Evolutionary conservation across 2,888 invertebrate species (phyloP).

Genomic region (Chalcis sispes): DNA sequence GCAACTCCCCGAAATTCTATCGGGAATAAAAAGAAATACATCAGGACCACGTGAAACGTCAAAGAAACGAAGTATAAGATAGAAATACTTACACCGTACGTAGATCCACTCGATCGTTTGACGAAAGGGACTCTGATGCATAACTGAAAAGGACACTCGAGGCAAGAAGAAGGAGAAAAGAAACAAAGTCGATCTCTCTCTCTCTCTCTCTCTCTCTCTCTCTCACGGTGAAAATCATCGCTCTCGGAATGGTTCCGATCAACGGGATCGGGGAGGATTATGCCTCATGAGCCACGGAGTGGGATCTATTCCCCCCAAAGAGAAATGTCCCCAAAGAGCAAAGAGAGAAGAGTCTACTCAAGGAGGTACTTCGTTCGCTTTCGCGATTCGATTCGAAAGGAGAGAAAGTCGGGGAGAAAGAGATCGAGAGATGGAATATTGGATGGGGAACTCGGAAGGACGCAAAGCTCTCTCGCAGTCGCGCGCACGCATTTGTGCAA

Average conservation of each 20-base stretch:
- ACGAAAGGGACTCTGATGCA: slow-evolving; percentile 4
- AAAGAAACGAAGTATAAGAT: background rate
- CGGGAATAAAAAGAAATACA: background rate
- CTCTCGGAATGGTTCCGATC: slow-evolving; percentile 17
- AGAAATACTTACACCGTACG: background rate
- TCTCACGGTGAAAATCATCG: slow-evolving; percentile 40
- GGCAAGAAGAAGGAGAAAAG: background rate
- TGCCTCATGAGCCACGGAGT: background rate
- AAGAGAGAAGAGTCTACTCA: slow-evolving; percentile 9
- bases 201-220: background rate
- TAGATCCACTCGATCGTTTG: slow-evolving; percentile 15
- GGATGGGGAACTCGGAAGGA: slow-evolving; percentile 19
- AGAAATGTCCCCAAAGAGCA: slow-evolving; percentile 8
- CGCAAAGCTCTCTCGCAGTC: background rate
- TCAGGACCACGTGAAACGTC: background rate
- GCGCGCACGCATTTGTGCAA: slow-evolving; percentile 33
- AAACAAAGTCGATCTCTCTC: background rate
- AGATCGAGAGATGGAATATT: background rate
- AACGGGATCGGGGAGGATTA: slow-evolving; percentile 49
- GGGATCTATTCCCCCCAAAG: slow-evolving; percentile 12
- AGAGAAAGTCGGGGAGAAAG: slow-evolving; percentile 1
- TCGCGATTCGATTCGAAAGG: slow-evolving; percentile 21
- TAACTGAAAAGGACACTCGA: slow-evolving; percentile 32
- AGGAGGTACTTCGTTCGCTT: slow-evolving; percentile 47
- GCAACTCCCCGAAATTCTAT: too few species aligned